Percentiles rank a stretch among this genome's conserved stretches.
phyloP scores from a whole-genome alignment of 53 echinoderm and acorn worm genomes.

The Actinopyga echinites region DNA sequence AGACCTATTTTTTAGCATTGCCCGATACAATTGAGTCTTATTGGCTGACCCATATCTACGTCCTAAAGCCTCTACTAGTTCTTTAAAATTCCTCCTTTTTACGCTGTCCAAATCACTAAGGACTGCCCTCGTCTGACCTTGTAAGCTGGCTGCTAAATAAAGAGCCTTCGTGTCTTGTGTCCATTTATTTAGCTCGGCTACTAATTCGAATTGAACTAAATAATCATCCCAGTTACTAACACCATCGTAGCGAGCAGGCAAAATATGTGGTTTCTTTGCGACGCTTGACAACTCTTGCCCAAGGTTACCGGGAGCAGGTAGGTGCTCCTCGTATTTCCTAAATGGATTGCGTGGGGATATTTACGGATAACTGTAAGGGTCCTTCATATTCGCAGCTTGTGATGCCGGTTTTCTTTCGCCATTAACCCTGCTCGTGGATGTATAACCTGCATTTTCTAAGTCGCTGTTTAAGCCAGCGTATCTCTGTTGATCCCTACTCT shows the following conservation, averaged over 20 bases:
- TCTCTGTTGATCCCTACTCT: no score
- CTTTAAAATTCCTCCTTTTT: not conserved
- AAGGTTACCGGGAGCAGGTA: no score
- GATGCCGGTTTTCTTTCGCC: no score
- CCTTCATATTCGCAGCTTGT: no score
- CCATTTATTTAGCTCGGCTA: not conserved
- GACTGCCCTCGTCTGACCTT: not conserved
- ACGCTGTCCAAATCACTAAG: not conserved
- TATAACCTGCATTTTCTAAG: no score
- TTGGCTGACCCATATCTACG: not conserved
- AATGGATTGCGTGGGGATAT: no score
- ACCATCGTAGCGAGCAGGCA: not conserved
- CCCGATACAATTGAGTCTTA: not conserved
- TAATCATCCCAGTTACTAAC: not conserved
- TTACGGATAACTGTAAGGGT: no score
- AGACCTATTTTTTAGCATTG: not conserved
- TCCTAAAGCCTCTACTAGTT: not conserved
- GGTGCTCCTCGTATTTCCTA: no score
- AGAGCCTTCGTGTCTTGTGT: not conserved
- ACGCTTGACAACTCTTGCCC: no score
- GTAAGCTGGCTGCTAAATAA: not conserved
- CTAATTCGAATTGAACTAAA: not conserved
- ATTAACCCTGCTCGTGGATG: no score
- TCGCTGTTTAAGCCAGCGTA: no score
- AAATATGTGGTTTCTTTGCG: not conserved